Evolutionary conservation across 2,888 invertebrate genomes (phyloP).

Genomic region (Melikaiella ostensackeni): DNA sequence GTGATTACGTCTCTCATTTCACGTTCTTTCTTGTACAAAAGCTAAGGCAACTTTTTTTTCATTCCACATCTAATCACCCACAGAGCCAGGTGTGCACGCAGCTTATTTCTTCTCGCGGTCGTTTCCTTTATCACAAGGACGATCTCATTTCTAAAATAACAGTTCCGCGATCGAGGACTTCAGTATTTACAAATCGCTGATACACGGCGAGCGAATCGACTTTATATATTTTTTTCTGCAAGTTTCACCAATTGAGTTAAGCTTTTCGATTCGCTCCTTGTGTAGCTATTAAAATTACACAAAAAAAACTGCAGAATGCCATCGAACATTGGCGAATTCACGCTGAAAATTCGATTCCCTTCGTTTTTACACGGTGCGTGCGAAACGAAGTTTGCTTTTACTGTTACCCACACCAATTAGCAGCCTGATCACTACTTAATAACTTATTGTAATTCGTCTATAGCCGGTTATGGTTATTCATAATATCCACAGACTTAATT

Average conservation of each 20-base stretch:
- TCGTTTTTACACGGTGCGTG: slow-evolving; percentile 22
- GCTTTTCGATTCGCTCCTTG: slow-evolving; percentile 12
- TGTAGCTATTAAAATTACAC: not conserved
- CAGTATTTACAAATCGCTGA: slow-evolving; percentile 36
- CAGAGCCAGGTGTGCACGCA: slow-evolving; percentile 19
- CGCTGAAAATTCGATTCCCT: slow-evolving; percentile 29
- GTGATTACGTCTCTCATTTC: slow-evolving; percentile 42
- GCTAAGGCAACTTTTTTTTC: slow-evolving; percentile 69
- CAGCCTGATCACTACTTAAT: slow-evolving; percentile 36
- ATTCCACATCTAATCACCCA: slow-evolving; percentile 25
- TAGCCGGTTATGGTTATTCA: slow-evolving; percentile 37
- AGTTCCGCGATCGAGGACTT: slow-evolving; percentile 22
- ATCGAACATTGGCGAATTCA: slow-evolving; percentile 24
- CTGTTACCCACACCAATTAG: slow-evolving; percentile 37
- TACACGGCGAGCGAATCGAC: slow-evolving; percentile 13
- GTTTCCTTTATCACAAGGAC: slow-evolving; percentile 31
- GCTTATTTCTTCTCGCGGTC: slow-evolving; percentile 24
- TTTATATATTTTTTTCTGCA: slow-evolving; percentile 10
- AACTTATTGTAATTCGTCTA: slow-evolving; percentile 38
- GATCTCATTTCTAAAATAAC: slow-evolving; percentile 20
- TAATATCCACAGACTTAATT: slow-evolving; percentile 27
- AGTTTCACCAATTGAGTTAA: not conserved
- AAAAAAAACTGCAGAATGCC: slow-evolving; percentile 33
- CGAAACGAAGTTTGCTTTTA: slow-evolving; percentile 19
- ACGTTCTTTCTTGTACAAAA: slow-evolving; percentile 67